phyloP scores from a whole-genome alignment of 2,113 vertebrate genomes.

The Centropus bengalensis region DNA sequence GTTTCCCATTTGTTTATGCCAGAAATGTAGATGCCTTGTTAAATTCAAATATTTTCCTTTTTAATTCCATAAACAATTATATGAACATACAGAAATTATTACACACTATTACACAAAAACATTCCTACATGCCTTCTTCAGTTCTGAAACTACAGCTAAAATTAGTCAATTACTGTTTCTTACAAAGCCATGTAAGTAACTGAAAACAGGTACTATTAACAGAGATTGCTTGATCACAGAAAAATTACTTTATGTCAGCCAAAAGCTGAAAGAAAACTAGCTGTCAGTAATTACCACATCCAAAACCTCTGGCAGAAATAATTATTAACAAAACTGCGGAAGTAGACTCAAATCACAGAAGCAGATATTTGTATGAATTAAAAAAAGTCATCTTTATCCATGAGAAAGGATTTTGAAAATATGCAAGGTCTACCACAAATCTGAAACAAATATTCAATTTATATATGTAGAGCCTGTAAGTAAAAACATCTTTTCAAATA shows the following conservation, averaged over 20 bases:
- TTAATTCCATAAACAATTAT: background rate
- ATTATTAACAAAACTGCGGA: background rate
- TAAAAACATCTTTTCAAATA: background rate
- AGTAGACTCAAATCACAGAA: background rate
- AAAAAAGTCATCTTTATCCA: background rate
- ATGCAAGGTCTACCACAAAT: background rate
- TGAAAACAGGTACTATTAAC: background rate
- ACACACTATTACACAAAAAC: background rate
- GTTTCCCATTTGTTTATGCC: background rate
- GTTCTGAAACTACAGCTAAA: background rate
- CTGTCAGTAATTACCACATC: background rate
- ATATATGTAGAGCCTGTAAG: background rate
- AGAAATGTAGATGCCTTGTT: background rate
- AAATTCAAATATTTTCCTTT: background rate
- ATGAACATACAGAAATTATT: background rate
- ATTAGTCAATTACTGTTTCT: background rate
- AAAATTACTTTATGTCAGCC: background rate
- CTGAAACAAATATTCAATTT: background rate
- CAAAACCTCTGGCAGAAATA: background rate
- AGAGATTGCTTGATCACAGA: background rate
- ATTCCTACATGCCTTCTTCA: background rate
- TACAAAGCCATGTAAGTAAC: background rate
- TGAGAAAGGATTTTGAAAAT: background rate
- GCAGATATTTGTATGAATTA: background rate
- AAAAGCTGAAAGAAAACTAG: background rate